A percentile compares a stretch with the other conserved stretches of the same genome.
Evolutionary conservation across 1,140 invertebrate species (phyloP).

Genomic region (Proales similis): DNA sequence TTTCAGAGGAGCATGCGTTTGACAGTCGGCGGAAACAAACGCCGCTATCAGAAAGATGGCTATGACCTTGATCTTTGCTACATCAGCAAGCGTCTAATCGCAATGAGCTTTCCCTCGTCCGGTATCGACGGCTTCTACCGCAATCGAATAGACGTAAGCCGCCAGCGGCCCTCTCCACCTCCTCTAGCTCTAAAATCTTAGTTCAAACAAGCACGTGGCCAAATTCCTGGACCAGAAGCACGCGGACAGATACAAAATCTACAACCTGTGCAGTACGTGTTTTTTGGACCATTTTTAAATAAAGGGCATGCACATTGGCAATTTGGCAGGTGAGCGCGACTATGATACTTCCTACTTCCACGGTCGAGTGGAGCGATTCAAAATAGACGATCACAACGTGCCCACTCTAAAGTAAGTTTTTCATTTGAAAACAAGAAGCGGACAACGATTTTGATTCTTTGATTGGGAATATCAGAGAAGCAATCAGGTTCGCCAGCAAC

Average conservation of each 20-base stretch:
- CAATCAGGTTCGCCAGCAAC: slow-evolving; percentile 55
- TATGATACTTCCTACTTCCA: slow-evolving; percentile 59
- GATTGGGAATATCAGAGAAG: slow-evolving; percentile 54
- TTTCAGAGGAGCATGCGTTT: slow-evolving; percentile 54
- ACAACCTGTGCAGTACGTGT: slow-evolving; percentile 59
- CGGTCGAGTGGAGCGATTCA: slow-evolving; percentile 55
- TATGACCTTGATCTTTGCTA: slow-evolving; percentile 61
- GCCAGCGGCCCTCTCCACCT: background rate
- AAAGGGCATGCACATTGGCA: slow-evolving; percentile 11
- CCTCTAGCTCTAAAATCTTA: slow-evolving; percentile 6
- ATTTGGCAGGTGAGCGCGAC: slow-evolving; percentile 56
- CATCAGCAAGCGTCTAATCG: slow-evolving; percentile 59
- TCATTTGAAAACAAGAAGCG: slow-evolving; percentile 42
- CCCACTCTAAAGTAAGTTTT: slow-evolving; percentile 57
- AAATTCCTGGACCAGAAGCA: slow-evolving; percentile 59
- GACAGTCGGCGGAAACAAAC: slow-evolving; percentile 59
- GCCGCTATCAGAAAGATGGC: slow-evolving; percentile 57
- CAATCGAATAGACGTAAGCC: slow-evolving; percentile 57
- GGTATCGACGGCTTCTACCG: slow-evolving; percentile 58
- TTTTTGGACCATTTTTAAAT: slow-evolving; percentile 12
- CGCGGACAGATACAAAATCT: slow-evolving; percentile 58
- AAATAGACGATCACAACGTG: slow-evolving; percentile 62
- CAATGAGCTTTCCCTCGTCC: slow-evolving; percentile 61
- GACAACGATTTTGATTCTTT: slow-evolving; percentile 24
- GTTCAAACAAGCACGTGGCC: slow-evolving; percentile 55